Percentiles rank a stretch among this genome's conserved stretches.
These are phyloP conservation scores for Drosophila oshimai DNA, from an alignment of 1,140 invertebrate species.

Conservation along the genomic window DNA sequence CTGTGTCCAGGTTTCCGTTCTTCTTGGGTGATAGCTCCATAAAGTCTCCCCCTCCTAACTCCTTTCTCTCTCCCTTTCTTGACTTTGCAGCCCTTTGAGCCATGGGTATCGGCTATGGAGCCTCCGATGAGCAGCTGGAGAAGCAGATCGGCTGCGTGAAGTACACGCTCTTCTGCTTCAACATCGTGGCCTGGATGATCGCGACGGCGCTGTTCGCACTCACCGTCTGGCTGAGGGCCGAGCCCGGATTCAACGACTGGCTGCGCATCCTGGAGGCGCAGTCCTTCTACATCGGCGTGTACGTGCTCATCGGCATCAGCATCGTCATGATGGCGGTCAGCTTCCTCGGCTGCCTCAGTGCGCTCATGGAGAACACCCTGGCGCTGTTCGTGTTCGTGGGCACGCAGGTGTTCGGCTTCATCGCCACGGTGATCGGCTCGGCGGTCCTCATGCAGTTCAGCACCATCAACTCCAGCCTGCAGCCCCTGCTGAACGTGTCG, in stretches of 20 bases:
- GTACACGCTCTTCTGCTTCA: conserved; percentile 88
- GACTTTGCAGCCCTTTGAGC: not conserved
- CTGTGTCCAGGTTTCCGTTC: not conserved
- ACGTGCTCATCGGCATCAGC: conserved; percentile 89
- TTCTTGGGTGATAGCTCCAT: no score
- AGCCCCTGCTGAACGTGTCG: conserved; percentile 88
- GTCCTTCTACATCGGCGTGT: conserved; percentile 91
- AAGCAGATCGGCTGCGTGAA: conserved; percentile 88
- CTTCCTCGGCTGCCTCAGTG: conserved; percentile 89
- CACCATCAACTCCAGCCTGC: conserved; percentile 89
- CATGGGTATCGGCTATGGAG: conserved; percentile 74
- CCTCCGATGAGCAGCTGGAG: conserved; percentile 83
- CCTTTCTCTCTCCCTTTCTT: no score
- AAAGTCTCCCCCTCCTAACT: no score
- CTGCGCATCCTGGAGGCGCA: conserved; percentile 88
- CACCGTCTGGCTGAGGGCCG: conserved; percentile 90
- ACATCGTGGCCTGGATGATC: conserved; percentile 88
- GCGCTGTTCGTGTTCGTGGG: conserved; percentile 86
- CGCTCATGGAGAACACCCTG: conserved; percentile 87
- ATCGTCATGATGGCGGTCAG: conserved; percentile 88
- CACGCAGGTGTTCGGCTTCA: conserved; percentile 87
- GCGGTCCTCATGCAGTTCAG: conserved; percentile 91
- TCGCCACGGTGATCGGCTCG: conserved; percentile 88
- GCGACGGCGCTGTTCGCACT: conserved; percentile 89
- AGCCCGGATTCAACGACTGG: conserved; percentile 91